Conservation (phyloP, 1,140 invertebrate species). For the Drosophila kikkawai region DNA sequence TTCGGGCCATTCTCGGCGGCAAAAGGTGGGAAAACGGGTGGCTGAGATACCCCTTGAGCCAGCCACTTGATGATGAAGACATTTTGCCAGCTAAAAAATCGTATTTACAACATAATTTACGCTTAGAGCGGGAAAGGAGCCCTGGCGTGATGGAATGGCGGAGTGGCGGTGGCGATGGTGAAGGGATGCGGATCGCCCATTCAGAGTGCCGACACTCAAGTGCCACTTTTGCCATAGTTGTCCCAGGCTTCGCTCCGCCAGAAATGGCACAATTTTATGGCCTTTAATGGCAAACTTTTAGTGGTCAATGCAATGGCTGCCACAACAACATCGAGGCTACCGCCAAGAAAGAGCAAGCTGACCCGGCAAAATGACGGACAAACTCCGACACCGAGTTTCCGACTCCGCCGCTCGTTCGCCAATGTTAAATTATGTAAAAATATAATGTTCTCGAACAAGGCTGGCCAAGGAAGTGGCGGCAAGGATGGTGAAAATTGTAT, state of each 20-base stretch:
- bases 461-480: conserved; percentile 13
- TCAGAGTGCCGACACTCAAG: conserved; percentile 70
- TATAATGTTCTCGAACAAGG: conserved; percentile 59
- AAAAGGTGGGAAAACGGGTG: neutral
- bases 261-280: conserved; percentile 62
- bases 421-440: conserved; percentile 76
- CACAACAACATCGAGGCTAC: conserved; percentile 33
- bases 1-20: conserved; percentile 16
- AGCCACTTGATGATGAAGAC: conserved; percentile 69
- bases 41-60: conserved; percentile 23
- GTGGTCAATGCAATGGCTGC: conserved; percentile 69
- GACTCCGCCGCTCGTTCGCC: conserved; percentile 14
- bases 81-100: conserved; percentile 72
- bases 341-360: conserved; percentile 52
- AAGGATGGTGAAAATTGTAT: conserved; percentile 56
- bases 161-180: conserved; percentile 1
- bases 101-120: conserved; percentile 77
- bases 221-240: conserved; percentile 56
- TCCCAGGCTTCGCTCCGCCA: conserved; percentile 10
- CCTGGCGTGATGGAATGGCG: neutral
- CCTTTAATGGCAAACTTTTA: conserved; percentile 69
- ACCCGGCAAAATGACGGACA: conserved; percentile 23
- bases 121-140: conserved; percentile 28
- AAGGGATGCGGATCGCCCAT: conserved; percentile 39
- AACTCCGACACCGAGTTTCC: conserved; percentile 1